These are phyloP conservation scores for Scaptomyza cyrtandrae DNA, from an alignment of 2,888 invertebrate species.

Conservation along the genomic window DNA sequence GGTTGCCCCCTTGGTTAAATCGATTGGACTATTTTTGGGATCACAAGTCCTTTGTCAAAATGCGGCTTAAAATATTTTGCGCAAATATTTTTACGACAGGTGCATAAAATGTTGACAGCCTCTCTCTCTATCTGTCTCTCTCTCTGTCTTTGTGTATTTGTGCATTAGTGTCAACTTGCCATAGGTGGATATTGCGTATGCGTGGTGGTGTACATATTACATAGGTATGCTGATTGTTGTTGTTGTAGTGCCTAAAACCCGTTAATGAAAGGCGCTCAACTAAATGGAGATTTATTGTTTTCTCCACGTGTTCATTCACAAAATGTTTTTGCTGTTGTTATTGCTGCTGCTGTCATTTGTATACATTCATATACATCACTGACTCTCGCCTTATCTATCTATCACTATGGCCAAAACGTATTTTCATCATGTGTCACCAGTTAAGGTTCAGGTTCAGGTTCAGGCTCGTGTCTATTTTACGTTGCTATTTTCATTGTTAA, in stretches of 20 bases:
- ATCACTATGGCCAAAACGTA: conserved; percentile 32
- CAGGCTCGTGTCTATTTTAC: conserved; percentile 12
- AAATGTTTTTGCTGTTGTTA: conserved; percentile 35
- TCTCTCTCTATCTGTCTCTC: neutral
- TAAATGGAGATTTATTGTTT: conserved; percentile 75
- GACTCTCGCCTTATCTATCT: conserved; percentile 5
- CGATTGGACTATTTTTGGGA: conserved; percentile 17
- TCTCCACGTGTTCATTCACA: conserved; percentile 43
- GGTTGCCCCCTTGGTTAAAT: neutral
- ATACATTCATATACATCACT: conserved; percentile 43
- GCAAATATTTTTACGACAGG: conserved; percentile 75
- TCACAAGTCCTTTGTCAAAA: conserved; percentile 67
- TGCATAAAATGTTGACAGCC: conserved; percentile 50
- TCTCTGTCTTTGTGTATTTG: conserved; percentile 4
- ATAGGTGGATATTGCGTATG: conserved; percentile 28
- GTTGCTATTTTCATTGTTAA: conserved; percentile 32
- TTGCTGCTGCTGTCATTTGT: conserved; percentile 30
- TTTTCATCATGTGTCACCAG: conserved; percentile 41
- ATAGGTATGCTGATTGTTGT: conserved; percentile 14
- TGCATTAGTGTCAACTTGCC: conserved; percentile 63
- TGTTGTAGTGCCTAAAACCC: conserved; percentile 51
- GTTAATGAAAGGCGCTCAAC: conserved; percentile 74
- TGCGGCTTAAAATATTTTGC: conserved; percentile 74
- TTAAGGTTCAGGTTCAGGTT: conserved; percentile 10
- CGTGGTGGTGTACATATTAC: conserved; percentile 10